Evolutionary conservation across 2,113 vertebrate genomes (phyloP), one percentile per base, ranked within the genome.

Genomic region (Lepus timidus): DNA sequence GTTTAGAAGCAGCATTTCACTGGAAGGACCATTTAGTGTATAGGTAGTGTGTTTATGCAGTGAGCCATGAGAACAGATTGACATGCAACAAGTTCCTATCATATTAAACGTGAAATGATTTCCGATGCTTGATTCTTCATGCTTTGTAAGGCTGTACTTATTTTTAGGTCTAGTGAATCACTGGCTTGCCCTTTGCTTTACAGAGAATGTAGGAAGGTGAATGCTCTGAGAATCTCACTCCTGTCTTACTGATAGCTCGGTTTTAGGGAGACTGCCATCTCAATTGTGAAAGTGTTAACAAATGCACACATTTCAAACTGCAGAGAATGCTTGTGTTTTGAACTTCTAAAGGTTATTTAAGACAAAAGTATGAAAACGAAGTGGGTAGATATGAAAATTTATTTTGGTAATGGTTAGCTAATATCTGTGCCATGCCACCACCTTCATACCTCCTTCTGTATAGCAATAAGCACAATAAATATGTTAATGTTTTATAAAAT

Each of bases 121-220:
- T 96, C 39, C 0, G 17, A 64, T 55, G 71, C 3, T 94, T 27
- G 3, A 52, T 39, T 78, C 49, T 81, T 95, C 79, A 90, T 85
- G 51, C 12, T 95, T 83, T 58, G 49, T 9, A 68, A 92, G 75
- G 33, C 80, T 36, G 4, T 49, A 27, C 81, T 94, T 97, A 97
- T 82, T 95, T 96, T 97, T 97, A 85, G 88, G 33, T 70, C 8
- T 62, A 87, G 7, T 95, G 94, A 93, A 31, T 96, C 90, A 95
- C 62, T 62, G n/a, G 73, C 88, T 89, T 90, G 65, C 85, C 67
- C 88, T 95, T 92, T 95, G 68, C n/a, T 88, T 93, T 22, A 68
- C 78, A 84, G 74, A 92, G 36, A 78, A 80, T 6, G 67, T 68
- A 55, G 3, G 3, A 73, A 92, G 81, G 39, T 92, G 92, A 73